Evolutionary conservation across 92 coral and sea anemone genomes (phyloP), one percentile per base, ranked within the genome.

Genomic region (Epizoanthus fatuus): DNA sequence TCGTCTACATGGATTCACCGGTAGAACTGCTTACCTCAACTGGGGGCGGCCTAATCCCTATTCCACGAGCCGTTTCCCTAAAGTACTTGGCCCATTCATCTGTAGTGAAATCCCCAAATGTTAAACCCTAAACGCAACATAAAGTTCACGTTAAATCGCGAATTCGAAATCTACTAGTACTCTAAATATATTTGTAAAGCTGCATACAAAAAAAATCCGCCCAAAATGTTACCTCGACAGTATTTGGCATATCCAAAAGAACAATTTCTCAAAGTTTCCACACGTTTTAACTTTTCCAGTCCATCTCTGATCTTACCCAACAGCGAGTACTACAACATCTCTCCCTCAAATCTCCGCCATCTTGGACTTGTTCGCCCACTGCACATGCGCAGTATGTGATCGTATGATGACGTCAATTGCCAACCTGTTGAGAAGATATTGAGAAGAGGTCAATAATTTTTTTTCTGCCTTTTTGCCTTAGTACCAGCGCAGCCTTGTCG

Each of bases 81-180:
- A 94, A 86, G 71, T 89, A 89, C 59, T 85, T 87, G 56, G 90
- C 91, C 95, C 94, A 94, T 63, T 94, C 98, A 57, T 90, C 94
- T 35, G 93, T 84, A 38, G 98, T 90, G 69, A 94, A 94, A 86
- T 92, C 94, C 49, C 98, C 98, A 79, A 94, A 94, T 59, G 82
- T 54, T 86, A 94, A 75, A 62, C 94, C 90, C 98, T 94, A 20
- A 17, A 63, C 19, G 78, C 84, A 14, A 51, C 44, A 32, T 65
- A 16, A 35, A 0, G 71, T 65, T 65, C n/a, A 13, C 19, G 16
- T 32, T 66, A 0, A 22, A 37, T 32, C 16, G 11, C 8, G 47
- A 47, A 47, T 8, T 11, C 53, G 0, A 49, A 1, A 49, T 7
- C 52, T 47, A 49, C 14, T 9, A 49, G 6, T 44, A 44, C 11